These are phyloP conservation scores for Glomeris marginata DNA, from an alignment of 2,888 invertebrate genomes.

Conservation along the genomic window DNA sequence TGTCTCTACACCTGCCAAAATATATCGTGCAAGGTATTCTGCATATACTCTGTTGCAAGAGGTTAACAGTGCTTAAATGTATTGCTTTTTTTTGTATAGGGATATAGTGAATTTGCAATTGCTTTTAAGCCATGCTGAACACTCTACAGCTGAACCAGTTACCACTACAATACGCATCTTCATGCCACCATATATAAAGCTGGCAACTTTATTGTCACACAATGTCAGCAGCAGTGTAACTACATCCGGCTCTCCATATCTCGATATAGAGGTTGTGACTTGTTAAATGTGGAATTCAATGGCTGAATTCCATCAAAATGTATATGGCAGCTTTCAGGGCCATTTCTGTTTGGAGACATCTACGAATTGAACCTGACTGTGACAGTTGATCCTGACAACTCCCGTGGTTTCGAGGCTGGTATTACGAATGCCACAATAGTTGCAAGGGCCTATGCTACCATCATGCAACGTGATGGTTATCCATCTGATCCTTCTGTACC, in stretches of 20 bases:
- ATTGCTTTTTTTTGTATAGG: background rate
- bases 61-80: too few relatives aligned
- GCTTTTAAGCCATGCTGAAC: background rate
- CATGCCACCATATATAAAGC: constrained; percentile 1
- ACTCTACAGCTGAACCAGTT: constrained; percentile 6
- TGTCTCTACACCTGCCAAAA: too few relatives aligned
- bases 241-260: too few relatives aligned
- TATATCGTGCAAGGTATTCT: too few relatives aligned
- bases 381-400: constrained; percentile 15
- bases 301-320: too few relatives aligned
- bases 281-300: too few relatives aligned
- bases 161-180: background rate
- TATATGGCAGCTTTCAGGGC: constrained; percentile 5
- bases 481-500: background rate
- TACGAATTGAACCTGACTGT: constrained; percentile 16
- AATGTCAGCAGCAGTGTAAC: too few relatives aligned
- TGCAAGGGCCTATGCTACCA: constrained; percentile 4
- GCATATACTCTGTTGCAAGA: too few relatives aligned
- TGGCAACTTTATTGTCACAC: too few relatives aligned
- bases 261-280: too few relatives aligned
- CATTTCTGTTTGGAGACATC: constrained; percentile 17
- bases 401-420: constrained; percentile 1
- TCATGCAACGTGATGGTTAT: background rate
- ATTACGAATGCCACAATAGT: constrained; percentile 10
- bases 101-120: constrained; percentile 5